Conservation (phyloP, 2,888 invertebrate genomes). For the Glyphotaelius pellucidus region DNA sequence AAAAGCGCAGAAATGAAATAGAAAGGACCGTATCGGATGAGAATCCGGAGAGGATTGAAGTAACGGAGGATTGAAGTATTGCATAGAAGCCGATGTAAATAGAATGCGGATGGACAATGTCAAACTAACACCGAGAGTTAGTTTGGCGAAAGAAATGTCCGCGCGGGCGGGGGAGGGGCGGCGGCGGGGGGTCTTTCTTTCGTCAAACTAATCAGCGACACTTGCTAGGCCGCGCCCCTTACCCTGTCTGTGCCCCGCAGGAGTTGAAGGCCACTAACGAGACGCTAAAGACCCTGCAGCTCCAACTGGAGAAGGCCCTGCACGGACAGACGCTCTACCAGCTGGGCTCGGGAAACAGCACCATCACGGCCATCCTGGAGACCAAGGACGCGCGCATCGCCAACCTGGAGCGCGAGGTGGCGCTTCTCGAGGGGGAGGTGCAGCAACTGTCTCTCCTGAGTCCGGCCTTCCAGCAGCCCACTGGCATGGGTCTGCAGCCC, state of each 20-base stretch:
- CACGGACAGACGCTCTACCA: conserved; percentile 80
- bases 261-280: conserved; percentile 91
- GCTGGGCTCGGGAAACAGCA: conserved; percentile 76
- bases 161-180: conserved; percentile 63
- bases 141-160: conserved; percentile 68
- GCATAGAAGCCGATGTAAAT: conserved; percentile 34
- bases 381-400: conserved; percentile 92
- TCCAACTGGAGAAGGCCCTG: conserved; percentile 85
- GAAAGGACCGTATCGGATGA: background rate
- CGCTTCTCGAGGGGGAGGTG: conserved; percentile 88
- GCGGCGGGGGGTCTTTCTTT: conserved; percentile 59
- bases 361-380: conserved; percentile 88
- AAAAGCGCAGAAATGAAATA: conserved; percentile 41
- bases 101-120: conserved; percentile 67
- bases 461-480: conserved; percentile 55
- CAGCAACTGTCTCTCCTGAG: conserved; percentile 73
- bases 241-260: conserved; percentile 72
- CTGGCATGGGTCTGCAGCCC: conserved; percentile 69
- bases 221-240: conserved; percentile 34
- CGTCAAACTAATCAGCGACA: conserved; percentile 60
- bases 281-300: conserved; percentile 89
- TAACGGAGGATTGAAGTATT: conserved; percentile 38
- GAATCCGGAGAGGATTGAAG: conserved; percentile 21
- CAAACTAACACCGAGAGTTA: conserved; percentile 66
- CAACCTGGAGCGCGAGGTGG: conserved; percentile 91